A percentile compares a stretch with the other conserved stretches of the same genome.
phyloP scores from a whole-genome alignment of 2,797 vertebrate genomes.

The Buceros bicornis region DNA sequence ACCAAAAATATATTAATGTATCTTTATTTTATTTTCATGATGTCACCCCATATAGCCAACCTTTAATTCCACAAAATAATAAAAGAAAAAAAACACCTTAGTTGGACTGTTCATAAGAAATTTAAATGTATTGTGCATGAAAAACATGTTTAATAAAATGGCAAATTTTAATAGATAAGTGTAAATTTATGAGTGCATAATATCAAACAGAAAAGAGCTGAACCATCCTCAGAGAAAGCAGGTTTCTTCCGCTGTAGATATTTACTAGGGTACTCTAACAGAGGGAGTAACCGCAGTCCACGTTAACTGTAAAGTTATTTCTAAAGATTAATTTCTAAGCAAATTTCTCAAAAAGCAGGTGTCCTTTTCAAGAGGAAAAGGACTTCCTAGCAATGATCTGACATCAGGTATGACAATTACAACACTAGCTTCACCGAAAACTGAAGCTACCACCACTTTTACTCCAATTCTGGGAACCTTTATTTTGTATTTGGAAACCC shows the following conservation, averaged over 20 bases:
- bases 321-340: slow-evolving; percentile 42
- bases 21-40: slow-evolving; percentile 74
- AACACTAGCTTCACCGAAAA: slow-evolving; percentile 60
- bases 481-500: not conserved
- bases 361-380: slow-evolving; percentile 54
- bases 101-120: slow-evolving; percentile 74
- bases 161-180: slow-evolving; percentile 83
- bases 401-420: slow-evolving; percentile 52
- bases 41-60: slow-evolving; percentile 77
- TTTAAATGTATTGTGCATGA: slow-evolving; percentile 76
- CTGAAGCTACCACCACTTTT: slow-evolving; percentile 52
- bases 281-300: slow-evolving; percentile 29
- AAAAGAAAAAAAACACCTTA: not conserved
- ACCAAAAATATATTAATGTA: slow-evolving; percentile 76
- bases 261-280: slow-evolving; percentile 43
- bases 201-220: slow-evolving; percentile 82
- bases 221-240: slow-evolving; percentile 85
- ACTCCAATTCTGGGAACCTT: slow-evolving; percentile 5
- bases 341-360: slow-evolving; percentile 47
- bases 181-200: slow-evolving; percentile 81
- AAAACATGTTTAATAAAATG: slow-evolving; percentile 83
- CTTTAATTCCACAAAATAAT: slow-evolving; percentile 71
- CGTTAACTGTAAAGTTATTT: slow-evolving; percentile 38
- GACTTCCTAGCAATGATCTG: slow-evolving; percentile 49
- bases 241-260: slow-evolving; percentile 53